These are phyloP conservation scores for Pseudomugil tenellus DNA, from an alignment of 2,797 vertebrate genomes.

Conservation along the genomic window DNA sequence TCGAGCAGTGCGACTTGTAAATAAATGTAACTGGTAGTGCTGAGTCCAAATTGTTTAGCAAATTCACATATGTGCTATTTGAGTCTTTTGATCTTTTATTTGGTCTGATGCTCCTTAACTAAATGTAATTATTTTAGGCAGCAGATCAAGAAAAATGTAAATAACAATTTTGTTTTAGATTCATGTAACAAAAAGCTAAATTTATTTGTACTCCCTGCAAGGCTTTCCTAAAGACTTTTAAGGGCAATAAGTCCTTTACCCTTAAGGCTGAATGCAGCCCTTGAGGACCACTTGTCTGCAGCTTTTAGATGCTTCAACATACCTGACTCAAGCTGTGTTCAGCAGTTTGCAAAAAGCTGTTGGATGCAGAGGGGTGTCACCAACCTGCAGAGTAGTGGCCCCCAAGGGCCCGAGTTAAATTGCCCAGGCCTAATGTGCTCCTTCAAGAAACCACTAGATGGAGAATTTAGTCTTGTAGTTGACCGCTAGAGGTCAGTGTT, in stretches of 20 bases:
- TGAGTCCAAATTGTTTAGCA: conserved; percentile 17
- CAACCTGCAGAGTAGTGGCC: too few species aligned
- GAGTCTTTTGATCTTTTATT: conserved; percentile 14
- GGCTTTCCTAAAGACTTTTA: background rate
- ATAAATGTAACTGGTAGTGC: conserved; percentile 43
- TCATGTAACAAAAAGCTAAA: too few species aligned
- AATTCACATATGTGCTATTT: conserved; percentile 16
- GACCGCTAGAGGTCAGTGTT: conserved; percentile 73
- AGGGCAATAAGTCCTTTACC: background rate
- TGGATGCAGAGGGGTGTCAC: too few species aligned
- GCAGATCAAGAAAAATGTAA: too few species aligned
- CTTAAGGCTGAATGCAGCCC: too few species aligned
- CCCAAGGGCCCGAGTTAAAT: too few species aligned
- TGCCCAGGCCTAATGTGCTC: background rate
- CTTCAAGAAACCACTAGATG: conserved; percentile 9
- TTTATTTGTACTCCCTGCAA: too few species aligned
- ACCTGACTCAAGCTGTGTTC: too few species aligned
- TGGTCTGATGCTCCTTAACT: too few species aligned
- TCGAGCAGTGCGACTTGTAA: conserved; percentile 41
- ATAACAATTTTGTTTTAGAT: too few species aligned
- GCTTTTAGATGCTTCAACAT: background rate
- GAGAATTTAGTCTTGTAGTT: background rate
- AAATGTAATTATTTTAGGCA: too few species aligned
- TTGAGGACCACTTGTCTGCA: too few species aligned
- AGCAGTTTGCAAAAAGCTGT: background rate